Base-by-base conservation (phyloP, 2,113 vertebrate species). In the Coptodon bakossiorum region DNA sequence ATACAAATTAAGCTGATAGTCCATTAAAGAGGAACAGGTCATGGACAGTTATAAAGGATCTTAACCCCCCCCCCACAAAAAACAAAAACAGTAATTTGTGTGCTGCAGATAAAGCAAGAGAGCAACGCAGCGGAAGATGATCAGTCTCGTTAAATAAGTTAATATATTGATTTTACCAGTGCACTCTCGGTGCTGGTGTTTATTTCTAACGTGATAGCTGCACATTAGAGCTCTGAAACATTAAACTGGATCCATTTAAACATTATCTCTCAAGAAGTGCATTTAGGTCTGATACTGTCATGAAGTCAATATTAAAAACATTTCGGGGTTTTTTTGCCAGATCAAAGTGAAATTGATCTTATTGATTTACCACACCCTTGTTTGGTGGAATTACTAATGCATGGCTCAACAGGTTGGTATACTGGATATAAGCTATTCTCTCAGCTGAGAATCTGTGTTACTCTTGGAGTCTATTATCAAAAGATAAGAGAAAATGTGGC, bases 321-420 rank as follows among this genome's bases (percentile, higher is more conserved):
- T 78, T 78, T 76, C 19, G 1, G 0, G 0, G 0, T 3, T 0
- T 11, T 50, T 78, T 78, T n/a, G 17, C 73, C 27, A 78, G 50
- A 76, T 76, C 24, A 50, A 78, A 78, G 17, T 78, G 7, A 52
- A 78, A 78, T 78, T 78, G 45, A 78, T 34, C 27, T 5, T 78
- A 50, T 50, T 50, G 71, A 50, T 31, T 78, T 50, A 50, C 43
- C 71, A 12, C 71, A 50, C 43, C 43, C 43, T 50, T 76, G 40
- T 45, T 13, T 14, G 24, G 54, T 27, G 6, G 24, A 57, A 14
- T 27, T 50, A n/a, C 45, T 78, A 31, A 50, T 78, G 45, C 4
- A 50, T 78, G 22, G 27, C 43, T 50, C 45, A 50, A 78, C 27
- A 31, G 71, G 71, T 31, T 50, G 43, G 24, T 14, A 48, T 50